Percentiles rank a stretch among this genome's conserved stretches.
Conservation (phyloP, 2,888 invertebrate genomes). For the Schrankia costaestrigalis region DNA sequence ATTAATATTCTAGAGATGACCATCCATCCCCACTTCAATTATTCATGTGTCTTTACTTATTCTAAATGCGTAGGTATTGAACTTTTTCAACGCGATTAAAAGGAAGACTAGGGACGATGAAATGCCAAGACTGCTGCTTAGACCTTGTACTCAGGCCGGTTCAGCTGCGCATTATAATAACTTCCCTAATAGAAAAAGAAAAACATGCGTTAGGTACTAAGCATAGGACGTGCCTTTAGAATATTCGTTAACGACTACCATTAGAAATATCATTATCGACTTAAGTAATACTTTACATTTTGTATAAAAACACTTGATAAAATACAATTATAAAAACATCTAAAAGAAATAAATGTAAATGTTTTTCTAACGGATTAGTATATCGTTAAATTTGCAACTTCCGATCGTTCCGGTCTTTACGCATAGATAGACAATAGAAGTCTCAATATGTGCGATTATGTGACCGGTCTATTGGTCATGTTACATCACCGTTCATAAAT, state of each 20-base stretch:
- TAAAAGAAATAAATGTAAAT: too few relatives aligned
- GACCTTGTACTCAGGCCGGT: slow-evolving; percentile 49
- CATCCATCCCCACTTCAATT: slow-evolving; percentile 48
- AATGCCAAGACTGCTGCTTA: slow-evolving; percentile 53
- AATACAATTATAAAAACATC: too few relatives aligned
- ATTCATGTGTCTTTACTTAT: slow-evolving; percentile 52
- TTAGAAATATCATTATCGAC: too few relatives aligned
- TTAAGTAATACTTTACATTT: too few relatives aligned
- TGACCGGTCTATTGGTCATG: slow-evolving; percentile 53
- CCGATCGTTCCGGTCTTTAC: slow-evolving; percentile 24
- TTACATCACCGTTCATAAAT: slow-evolving; percentile 76
- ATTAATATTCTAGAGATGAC: slow-evolving; percentile 47
- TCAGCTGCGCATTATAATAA: slow-evolving; percentile 52
- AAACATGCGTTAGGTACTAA: slow-evolving; percentile 37
- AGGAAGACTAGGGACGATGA: slow-evolving; percentile 44
- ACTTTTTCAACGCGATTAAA: slow-evolving; percentile 48
- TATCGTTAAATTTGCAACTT: too few relatives aligned
- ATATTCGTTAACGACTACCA: slow-evolving; percentile 42
- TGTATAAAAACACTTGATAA: too few relatives aligned
- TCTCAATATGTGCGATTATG: slow-evolving; percentile 45
- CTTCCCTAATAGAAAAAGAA: slow-evolving; percentile 56
- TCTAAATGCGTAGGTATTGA: slow-evolving; percentile 39
- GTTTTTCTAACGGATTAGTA: too few relatives aligned
- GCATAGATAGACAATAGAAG: slow-evolving; percentile 47
- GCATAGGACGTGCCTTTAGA: slow-evolving; percentile 29